Base-by-base conservation (phyloP, 92 coral and sea anemone genomes). In the Desmophyllum pertusum region DNA sequence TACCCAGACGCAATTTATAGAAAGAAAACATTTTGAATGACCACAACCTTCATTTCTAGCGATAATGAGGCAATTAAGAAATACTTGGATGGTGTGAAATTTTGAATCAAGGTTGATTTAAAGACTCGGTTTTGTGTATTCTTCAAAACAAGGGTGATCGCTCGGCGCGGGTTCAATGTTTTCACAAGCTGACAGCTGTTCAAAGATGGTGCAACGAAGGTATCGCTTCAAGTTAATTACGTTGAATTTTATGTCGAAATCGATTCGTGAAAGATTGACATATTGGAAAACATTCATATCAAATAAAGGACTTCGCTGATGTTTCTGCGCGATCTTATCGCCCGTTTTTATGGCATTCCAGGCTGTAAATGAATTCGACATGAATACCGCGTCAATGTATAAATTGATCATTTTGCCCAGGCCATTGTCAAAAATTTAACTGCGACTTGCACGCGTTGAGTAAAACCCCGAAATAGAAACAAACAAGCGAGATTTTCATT, bases 211-310 rank as follows among this genome's bases (percentile, higher is more conserved):
- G 41, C 79, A 23, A 73, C 86, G 41, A 30, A 50, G 55, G 29
- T 76, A 71, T 71, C 79, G 42, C 21, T 57, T 57, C 57, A 42
- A 82, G 79, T 72, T 82, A 72, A 82, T 82, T 71, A 82, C 79
- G 59, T 72, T 82, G 86, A 82, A 82, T 73, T 73, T 82, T 72
- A 71, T 19, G 86, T 82, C 86, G 61, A 82, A 73, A 53, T 72
- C 79, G 79, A 61, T 71, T 38, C 57, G 78, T 23, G 53, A 39
- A 55, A 53, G 86, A 82, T 41, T 82, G 79, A 45, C 86, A 72
- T 57, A 30, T 82, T 41, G 70, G 76, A 51, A 81, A 72, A 70
- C 70, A 81, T 51, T 70, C 41, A 70, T 40, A 57, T 39, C 41
- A 45, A 82, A 72, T 82, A 73, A 82, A 40, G 71, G 70, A 64